Conservation (phyloP, 2,797 vertebrate species). For the Neoniphon sammara region DNA sequence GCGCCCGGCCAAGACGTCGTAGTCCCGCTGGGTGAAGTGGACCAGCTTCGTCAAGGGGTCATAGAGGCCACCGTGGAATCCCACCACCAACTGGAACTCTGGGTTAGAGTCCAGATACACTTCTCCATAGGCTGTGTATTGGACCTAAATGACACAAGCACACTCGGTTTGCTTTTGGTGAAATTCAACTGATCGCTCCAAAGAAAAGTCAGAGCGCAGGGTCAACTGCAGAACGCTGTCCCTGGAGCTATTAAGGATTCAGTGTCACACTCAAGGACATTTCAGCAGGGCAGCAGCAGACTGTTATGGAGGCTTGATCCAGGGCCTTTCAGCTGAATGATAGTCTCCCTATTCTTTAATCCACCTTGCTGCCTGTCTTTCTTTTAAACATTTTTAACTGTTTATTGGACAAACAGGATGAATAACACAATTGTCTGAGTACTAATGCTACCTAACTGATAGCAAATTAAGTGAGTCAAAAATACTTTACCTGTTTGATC, state of each 20-base stretch:
- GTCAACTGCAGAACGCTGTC: constrained; percentile 4
- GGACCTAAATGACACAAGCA: constrained; percentile 78
- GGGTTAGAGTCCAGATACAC: constrained; percentile 98
- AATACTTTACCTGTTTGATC: constrained; percentile 90
- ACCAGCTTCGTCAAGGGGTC: constrained; percentile 96
- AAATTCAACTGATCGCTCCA: background rate
- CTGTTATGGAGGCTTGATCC: no score
- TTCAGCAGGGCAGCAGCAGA: background rate
- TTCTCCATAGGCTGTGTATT: constrained; percentile 98
- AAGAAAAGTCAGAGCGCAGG: constrained; percentile 15
- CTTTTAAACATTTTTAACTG: background rate
- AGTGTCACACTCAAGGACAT: constrained; percentile 1
- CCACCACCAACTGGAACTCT: constrained; percentile 96
- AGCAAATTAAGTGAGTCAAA: background rate
- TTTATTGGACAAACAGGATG: constrained; percentile 1
- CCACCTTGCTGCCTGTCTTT: background rate
- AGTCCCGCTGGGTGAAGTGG: constrained; percentile 98
- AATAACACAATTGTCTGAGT: background rate
- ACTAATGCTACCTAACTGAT: background rate
- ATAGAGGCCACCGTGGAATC: constrained; percentile 97
- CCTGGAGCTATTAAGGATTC: constrained; percentile 18
- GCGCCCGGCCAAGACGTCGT: constrained; percentile 95
- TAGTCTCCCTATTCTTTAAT: no score
- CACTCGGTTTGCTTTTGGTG: background rate
- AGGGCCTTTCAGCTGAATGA: no score